Conservation (phyloP, 1,140 invertebrate genomes). For the Schlechtendalia chinensis region DNA sequence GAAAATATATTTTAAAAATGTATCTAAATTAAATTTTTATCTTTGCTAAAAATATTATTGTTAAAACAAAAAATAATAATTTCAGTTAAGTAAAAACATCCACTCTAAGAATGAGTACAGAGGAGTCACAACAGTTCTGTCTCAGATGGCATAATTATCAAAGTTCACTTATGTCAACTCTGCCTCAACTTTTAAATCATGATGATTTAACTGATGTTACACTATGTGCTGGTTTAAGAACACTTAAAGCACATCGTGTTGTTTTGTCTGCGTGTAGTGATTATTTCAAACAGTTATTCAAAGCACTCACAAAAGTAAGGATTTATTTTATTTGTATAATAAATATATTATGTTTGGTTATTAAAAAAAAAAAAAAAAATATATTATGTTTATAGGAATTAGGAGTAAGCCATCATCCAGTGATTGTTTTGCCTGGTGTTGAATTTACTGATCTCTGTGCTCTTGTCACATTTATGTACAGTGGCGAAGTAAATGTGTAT, state of each 20-base stretch:
- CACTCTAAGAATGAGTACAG: conserved; percentile 58
- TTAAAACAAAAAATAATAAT: background rate
- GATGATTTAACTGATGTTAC: conserved; percentile 88
- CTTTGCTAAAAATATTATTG: background rate
- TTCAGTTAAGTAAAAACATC: conserved; percentile 11
- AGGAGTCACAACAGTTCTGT: conserved; percentile 71
- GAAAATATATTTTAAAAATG: background rate
- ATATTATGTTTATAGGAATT: conserved; percentile 61
- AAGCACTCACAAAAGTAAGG: conserved; percentile 59
- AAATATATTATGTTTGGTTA: conserved; percentile 51
- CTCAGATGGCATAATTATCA: conserved; percentile 77
- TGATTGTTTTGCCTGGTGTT: conserved; percentile 79
- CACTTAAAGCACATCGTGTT: conserved; percentile 79
- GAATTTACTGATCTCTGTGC: conserved; percentile 76
- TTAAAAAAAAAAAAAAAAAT: background rate
- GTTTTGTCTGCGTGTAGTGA: conserved; percentile 87
- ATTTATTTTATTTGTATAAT: conserved; percentile 22
- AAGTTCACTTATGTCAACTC: conserved; percentile 76
- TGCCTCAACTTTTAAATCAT: conserved; percentile 77
- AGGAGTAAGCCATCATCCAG: conserved; percentile 71
- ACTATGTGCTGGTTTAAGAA: conserved; percentile 76
- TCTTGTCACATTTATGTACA: conserved; percentile 88
- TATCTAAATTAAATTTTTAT: background rate
- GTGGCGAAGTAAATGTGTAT: conserved; percentile 84
- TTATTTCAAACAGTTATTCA: conserved; percentile 87